Evolutionary conservation across 1,140 invertebrate genomes (phyloP), one percentile per base, ranked within the genome.

Genomic region (Brachionus sp.): DNA sequence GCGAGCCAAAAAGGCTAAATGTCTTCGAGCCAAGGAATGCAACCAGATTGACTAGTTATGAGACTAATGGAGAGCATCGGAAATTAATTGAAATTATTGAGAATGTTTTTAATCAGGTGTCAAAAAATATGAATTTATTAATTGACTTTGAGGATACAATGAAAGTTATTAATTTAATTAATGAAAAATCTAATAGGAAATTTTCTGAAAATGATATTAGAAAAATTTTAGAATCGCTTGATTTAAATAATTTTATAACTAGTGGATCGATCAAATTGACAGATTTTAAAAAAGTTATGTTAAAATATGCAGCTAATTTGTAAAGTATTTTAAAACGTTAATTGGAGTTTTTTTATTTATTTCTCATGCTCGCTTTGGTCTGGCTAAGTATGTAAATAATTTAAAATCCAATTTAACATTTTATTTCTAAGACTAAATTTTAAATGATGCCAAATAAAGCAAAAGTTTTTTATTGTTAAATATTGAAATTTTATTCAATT

Each of bases 181-280:
- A 70, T 70, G 66, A 70, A 9, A 70, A 39, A 16, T 16, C 37
- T 4, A 39, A 39, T 39, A 70, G 35, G 9, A 70, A 39, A 70
- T 70, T 70, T 70, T 39, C 13, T 16, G 66, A 70, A 70, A 39
- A 70, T 70, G 66, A 70, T 12, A 70, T 70, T 16, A 37, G 66
- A 7, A 37, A 39, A 70, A 70, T 70, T 39, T 39, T 70, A 16
- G 66, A 70, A 16, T 37, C 66, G 33, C 37, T 70, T 39, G 66
- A 70, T 70, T 70, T 70, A 10, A 70, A 70, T 42, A 70, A 70
- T 70, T 70, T 70, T 39, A 70, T 70, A n/a, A 70, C 33, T n/a
- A 70, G 33, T 37, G 66, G 66, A 0, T 39, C 66, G 16, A 35
- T 70, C 10, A 35, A 39, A n/a, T 70, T 70, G 7, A 70, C n/a